Conservation (phyloP, 2,113 vertebrate species). For the Campylorhamphus procurvoides region DNA sequence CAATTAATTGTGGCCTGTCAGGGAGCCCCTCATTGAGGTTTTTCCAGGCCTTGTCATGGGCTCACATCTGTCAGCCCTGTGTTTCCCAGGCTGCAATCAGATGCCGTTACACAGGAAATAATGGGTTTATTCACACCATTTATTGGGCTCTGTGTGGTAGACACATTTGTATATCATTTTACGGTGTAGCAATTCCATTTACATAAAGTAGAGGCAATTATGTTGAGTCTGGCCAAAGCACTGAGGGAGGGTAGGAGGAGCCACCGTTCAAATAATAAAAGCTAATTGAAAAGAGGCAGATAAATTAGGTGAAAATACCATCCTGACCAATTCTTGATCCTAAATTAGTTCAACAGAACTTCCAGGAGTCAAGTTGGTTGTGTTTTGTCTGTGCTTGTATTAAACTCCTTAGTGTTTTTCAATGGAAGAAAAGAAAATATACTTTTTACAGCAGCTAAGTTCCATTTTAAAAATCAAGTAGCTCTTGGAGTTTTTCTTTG, state of each 20-base stretch:
- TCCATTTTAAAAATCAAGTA: not conserved
- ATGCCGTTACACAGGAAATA: slow-evolving; percentile 48
- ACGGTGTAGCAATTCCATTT: slow-evolving; percentile 66
- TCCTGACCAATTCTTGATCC: not conserved
- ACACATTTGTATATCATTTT: slow-evolving; percentile 74
- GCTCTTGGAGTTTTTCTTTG: not conserved
- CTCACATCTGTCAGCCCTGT: slow-evolving; percentile 71
- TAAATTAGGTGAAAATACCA: slow-evolving; percentile 23
- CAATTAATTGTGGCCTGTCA: slow-evolving; percentile 74
- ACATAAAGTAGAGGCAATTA: slow-evolving; percentile 60
- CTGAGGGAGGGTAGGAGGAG: not conserved
- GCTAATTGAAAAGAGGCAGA: not conserved
- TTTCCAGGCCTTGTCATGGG: not conserved
- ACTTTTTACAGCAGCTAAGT: not conserved
- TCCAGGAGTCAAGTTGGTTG: not conserved
- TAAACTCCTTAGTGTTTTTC: not conserved
- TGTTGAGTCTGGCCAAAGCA: not conserved
- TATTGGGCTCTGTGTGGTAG: slow-evolving; percentile 32
- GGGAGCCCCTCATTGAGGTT: not conserved
- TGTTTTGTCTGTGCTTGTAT: not conserved
- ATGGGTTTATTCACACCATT: slow-evolving; percentile 51
- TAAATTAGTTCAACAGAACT: not conserved
- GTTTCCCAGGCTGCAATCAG: slow-evolving; percentile 57
- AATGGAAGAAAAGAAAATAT: not conserved
- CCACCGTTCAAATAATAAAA: slow-evolving; percentile 2